A percentile compares a stretch with the other conserved stretches of the same genome.
Conservation (phyloP, 2,797 vertebrate species). For the Myiothlypis chrysogaster region DNA sequence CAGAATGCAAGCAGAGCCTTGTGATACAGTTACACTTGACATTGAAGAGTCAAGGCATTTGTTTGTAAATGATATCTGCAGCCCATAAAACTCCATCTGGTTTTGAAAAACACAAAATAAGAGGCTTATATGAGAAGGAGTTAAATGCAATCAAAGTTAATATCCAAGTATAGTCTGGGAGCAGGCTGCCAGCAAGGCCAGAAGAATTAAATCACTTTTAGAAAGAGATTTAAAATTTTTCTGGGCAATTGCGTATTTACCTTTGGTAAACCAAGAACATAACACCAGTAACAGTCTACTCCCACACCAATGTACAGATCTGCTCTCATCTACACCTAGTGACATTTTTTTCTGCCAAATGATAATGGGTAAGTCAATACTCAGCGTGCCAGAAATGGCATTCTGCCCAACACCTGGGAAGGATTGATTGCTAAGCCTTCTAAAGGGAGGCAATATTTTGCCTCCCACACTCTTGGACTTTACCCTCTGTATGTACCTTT, state of each 20-base stretch:
- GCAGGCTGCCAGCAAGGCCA: not conserved
- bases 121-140: not conserved
- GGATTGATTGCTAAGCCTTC: not conserved
- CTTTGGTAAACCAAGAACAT: not conserved
- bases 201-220: not conserved
- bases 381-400: not conserved
- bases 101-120: not conserved
- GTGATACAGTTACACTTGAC: not conserved
- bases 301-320: not conserved
- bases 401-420: not conserved
- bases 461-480: not conserved
- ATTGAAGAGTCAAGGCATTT: not conserved
- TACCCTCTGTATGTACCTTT: not conserved
- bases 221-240: not conserved
- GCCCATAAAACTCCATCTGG: not conserved
- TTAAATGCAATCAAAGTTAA: not conserved
- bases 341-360: not conserved
- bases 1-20: not conserved
- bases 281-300: not conserved
- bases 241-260: not conserved
- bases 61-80: not conserved
- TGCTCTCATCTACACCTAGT: not conserved
- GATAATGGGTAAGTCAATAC: not conserved
- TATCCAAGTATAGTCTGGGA: not conserved
- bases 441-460: not conserved